Conservation (phyloP, 2,888 invertebrate species). For the Lasioglossum vierecki region DNA sequence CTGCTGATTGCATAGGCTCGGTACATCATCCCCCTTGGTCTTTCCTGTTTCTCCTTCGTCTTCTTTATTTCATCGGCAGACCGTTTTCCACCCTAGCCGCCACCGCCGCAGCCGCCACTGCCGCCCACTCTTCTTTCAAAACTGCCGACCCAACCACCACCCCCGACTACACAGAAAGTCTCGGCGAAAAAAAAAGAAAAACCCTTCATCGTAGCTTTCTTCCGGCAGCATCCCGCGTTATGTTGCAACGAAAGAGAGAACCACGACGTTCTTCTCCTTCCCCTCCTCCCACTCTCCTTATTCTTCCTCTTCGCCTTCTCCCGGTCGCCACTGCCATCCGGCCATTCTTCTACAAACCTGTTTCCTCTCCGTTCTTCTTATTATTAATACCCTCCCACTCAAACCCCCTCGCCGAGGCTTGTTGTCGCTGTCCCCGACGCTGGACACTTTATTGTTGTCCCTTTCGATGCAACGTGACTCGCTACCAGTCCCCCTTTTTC, state of each 20-base stretch:
- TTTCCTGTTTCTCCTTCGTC: slow-evolving; percentile 45
- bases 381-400: slow-evolving; percentile 71
- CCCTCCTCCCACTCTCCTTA: neutral
- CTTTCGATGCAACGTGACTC: slow-evolving; percentile 63
- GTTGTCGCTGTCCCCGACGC: slow-evolving; percentile 77
- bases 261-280: slow-evolving; percentile 6
- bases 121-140: slow-evolving; percentile 58
- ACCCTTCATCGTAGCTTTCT: slow-evolving; percentile 37
- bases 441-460: slow-evolving; percentile 78
- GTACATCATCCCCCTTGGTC: slow-evolving; percentile 62
- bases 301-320: slow-evolving; percentile 43
- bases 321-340: slow-evolving; percentile 49
- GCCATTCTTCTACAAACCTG: slow-evolving; percentile 80
- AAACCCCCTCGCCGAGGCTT: slow-evolving; percentile 25
- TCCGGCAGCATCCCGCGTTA: slow-evolving; percentile 22
- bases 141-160: slow-evolving; percentile 44
- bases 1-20: slow-evolving; percentile 70
- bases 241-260: slow-evolving; percentile 18
- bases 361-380: slow-evolving; percentile 81
- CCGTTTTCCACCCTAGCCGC: slow-evolving; percentile 53
- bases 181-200: slow-evolving; percentile 31
- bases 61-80: slow-evolving; percentile 60
- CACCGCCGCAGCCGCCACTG: neutral
- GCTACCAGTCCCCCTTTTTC: slow-evolving; percentile 9
- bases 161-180: slow-evolving; percentile 21